A percentile compares a stretch with the other conserved stretches of the same genome.
Evolutionary conservation across 1,140 invertebrate genomes (phyloP).

Genomic region (Frieseomelitta varia): DNA sequence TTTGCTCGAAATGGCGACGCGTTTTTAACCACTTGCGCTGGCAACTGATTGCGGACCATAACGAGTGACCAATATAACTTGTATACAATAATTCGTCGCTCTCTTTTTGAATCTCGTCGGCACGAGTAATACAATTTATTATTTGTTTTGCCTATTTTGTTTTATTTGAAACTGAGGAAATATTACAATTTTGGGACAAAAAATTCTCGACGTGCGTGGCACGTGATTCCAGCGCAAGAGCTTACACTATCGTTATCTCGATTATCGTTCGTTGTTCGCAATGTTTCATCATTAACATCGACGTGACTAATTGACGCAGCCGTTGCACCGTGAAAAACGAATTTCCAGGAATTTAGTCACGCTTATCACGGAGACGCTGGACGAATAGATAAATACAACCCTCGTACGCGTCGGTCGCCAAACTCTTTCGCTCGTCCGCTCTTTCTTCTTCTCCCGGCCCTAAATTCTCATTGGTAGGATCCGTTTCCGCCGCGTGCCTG

Average conservation of each 20-base stretch:
- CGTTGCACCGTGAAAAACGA: background rate
- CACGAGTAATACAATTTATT: too few relatives aligned
- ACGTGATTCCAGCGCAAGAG: too few relatives aligned
- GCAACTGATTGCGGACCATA: too few relatives aligned
- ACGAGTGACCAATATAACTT: too few relatives aligned
- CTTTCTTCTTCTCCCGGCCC: slow-evolving; percentile 62
- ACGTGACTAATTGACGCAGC: slow-evolving; percentile 28
- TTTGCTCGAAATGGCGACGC: too few relatives aligned
- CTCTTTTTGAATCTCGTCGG: too few relatives aligned
- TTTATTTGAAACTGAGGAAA: too few relatives aligned
- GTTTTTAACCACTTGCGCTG: too few relatives aligned
- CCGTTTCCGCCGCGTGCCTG: slow-evolving; percentile 80
- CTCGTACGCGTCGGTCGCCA: background rate
- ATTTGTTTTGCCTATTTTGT: too few relatives aligned
- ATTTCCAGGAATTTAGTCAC: slow-evolving; percentile 50
- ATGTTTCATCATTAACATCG: background rate
- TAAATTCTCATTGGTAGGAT: slow-evolving; percentile 81
- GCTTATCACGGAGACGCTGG: slow-evolving; percentile 47
- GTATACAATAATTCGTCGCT: too few relatives aligned
- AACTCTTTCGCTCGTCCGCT: slow-evolving; percentile 35
- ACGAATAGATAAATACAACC: slow-evolving; percentile 50
- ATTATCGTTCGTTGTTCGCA: background rate
- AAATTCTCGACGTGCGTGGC: too few relatives aligned
- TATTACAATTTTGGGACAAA: too few relatives aligned
- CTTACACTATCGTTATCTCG: background rate